phyloP scores from a whole-genome alignment of 2,797 vertebrate genomes.

The Micromesistius poutassou region DNA sequence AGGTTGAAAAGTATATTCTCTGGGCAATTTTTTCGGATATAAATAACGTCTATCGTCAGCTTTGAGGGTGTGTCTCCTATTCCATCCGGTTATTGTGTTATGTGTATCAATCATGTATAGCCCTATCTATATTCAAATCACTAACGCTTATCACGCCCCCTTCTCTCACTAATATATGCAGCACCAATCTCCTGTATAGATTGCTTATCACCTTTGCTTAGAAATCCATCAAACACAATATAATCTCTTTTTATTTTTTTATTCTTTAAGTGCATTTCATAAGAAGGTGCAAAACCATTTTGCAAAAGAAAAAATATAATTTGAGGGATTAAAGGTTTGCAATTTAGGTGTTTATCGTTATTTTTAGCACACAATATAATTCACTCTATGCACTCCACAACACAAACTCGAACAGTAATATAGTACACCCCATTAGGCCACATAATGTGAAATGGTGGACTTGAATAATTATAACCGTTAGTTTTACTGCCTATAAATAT shows the following conservation, averaged over 20 bases:
- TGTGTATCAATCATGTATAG: neutral
- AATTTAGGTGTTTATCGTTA: too few relatives aligned
- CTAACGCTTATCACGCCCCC: neutral
- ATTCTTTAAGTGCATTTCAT: too few relatives aligned
- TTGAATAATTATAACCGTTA: too few relatives aligned
- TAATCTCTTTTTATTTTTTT: neutral
- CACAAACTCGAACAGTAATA: too few relatives aligned
- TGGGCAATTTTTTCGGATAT: neutral
- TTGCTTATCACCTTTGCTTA: constrained; percentile 3
- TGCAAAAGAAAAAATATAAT: too few relatives aligned
- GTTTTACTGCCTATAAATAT: too few relatives aligned
- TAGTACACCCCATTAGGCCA: too few relatives aligned
- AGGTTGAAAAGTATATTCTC: neutral
- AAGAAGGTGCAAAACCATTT: too few relatives aligned
- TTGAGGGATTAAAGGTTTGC: too few relatives aligned
- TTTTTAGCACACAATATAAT: too few relatives aligned
- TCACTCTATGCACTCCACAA: too few relatives aligned
- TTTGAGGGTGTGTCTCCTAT: constrained; percentile 1
- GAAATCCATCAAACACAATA: constrained; percentile 9
- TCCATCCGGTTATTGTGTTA: neutral
- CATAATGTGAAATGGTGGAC: too few relatives aligned
- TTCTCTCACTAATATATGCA: neutral
- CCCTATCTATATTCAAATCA: constrained; percentile 6
- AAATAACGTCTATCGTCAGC: neutral
- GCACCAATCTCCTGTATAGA: neutral